Conservation (phyloP, 2,113 vertebrate species). For the Peromyscus leucopus region DNA sequence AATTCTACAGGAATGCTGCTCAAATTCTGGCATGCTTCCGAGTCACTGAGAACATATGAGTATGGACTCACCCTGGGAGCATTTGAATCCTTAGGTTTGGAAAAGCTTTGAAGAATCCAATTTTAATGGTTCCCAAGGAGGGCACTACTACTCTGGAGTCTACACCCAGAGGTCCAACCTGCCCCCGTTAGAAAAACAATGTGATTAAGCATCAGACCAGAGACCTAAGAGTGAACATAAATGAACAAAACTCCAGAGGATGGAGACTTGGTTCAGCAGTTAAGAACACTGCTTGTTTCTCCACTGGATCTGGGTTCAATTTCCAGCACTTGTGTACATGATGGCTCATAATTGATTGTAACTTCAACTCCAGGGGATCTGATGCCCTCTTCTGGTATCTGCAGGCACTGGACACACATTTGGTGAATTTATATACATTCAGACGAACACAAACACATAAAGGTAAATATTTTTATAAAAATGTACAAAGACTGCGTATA, state of each 20-base stretch:
- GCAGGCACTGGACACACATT: not conserved
- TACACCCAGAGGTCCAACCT: not conserved
- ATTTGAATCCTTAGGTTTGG: not conserved
- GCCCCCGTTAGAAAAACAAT: not conserved
- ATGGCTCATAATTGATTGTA: not conserved
- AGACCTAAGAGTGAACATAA: not conserved
- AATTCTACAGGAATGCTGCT: not conserved
- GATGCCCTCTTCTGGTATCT: not conserved
- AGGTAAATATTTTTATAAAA: not conserved
- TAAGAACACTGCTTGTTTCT: too few species aligned
- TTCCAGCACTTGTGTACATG: not conserved
- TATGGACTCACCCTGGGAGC: not conserved
- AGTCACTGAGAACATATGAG: not conserved
- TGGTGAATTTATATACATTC: not conserved
- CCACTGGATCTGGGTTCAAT: not conserved
- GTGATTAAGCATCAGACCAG: not conserved
- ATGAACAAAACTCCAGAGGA: too few species aligned
- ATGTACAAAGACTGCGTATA: too few species aligned
- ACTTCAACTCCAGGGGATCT: not conserved
- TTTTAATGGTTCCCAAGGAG: not conserved
- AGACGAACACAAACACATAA: not conserved
- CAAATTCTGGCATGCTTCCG: not conserved
- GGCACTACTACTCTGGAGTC: not conserved
- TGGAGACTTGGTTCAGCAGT: not conserved
- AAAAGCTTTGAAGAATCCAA: not conserved